Evolutionary conservation across 2,797 vertebrate genomes (phyloP), one percentile per base, ranked within the genome.

Genomic region (Poecilia velifera): DNA sequence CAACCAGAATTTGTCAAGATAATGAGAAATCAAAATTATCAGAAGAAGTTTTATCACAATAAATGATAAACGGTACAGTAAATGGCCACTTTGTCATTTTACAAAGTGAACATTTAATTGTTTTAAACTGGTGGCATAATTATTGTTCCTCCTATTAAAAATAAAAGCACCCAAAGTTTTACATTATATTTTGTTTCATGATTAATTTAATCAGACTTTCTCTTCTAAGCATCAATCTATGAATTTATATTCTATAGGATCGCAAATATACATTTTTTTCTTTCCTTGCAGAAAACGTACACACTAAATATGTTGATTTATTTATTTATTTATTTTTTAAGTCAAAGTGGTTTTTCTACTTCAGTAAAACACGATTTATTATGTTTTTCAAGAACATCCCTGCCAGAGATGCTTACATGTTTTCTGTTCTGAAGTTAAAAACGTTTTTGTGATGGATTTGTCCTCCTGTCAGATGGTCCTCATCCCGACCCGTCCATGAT

Each of bases 401-500:
- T 70, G 41, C 39, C 22, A 5, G 20, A 25, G 12, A 25, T 43
- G 20, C 39, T 43, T 70, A 13, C 4, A 43, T 13, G 25, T 43
- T 6, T 45, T n/a, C 64, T 16, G 20, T 12, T 10, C 34, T 22
- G 62, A 22, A 39, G 34, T 34, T 31, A 28, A 59, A 16, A 14
- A 12, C 1, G 7, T 3, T 20, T 36, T 8, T 7, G 55, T 6
- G 59, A 41, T 25, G 3, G 2, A 39, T 80, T 77, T 62, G 4
- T 62, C 0, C 28, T 22, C 39, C 25, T 83, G 2, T 86, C 85
- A 99, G 98, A 99, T 88, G 98, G 98, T 87, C 97, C 98, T 82
- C 95, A 97, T 36, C 86, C 96, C 3, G 98, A 99, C 92, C 96
- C 96, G 73, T 93, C 96, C 82, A 95, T 99, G 91, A 96, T 97